Evolutionary conservation across 2,888 invertebrate species (phyloP).

Genomic region (Stegophylla sp.): DNA sequence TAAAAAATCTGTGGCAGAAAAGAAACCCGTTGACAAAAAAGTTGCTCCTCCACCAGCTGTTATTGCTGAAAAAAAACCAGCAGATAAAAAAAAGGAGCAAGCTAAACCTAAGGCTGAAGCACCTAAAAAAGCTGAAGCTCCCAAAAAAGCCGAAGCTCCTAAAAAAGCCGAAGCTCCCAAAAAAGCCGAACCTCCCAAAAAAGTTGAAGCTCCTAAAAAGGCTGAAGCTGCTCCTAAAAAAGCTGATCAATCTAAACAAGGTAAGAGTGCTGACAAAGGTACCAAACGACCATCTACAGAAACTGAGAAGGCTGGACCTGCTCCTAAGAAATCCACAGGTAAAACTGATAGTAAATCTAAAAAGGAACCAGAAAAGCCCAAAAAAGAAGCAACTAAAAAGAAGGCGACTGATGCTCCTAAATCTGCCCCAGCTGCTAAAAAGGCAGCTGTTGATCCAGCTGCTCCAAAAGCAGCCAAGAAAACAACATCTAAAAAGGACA

Average conservation of each 20-base stretch:
- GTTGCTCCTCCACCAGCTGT: constrained; percentile 64
- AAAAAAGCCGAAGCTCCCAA: too few relatives aligned
- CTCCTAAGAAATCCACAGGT: constrained; percentile 65
- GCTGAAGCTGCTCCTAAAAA: constrained; percentile 66
- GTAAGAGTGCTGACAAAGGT: constrained; percentile 61
- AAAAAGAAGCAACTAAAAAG: constrained; percentile 65
- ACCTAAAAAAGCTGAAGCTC: constrained; percentile 65
- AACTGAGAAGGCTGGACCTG: constrained; percentile 64
- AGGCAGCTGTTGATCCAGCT: constrained; percentile 64
- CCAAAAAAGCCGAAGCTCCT: too few relatives aligned
- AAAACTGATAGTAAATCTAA: constrained; percentile 55
- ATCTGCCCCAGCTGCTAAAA: constrained; percentile 63
- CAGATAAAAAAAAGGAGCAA: constrained; percentile 70
- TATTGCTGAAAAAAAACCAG: constrained; percentile 63
- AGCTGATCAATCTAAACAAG: constrained; percentile 62
- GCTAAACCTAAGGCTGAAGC: constrained; percentile 65
- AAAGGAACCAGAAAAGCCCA: constrained; percentile 61
- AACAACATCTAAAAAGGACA: constrained; percentile 64
- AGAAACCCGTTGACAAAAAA: constrained; percentile 64
- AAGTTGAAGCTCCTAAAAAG: too few relatives aligned
- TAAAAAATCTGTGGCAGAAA: constrained; percentile 66
- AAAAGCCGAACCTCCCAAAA: too few relatives aligned
- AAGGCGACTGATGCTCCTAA: constrained; percentile 63
- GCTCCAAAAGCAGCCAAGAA: constrained; percentile 64
- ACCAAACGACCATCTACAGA: constrained; percentile 65